phyloP scores from a whole-genome alignment of 1,140 invertebrate species.

The Delia radicum region DNA sequence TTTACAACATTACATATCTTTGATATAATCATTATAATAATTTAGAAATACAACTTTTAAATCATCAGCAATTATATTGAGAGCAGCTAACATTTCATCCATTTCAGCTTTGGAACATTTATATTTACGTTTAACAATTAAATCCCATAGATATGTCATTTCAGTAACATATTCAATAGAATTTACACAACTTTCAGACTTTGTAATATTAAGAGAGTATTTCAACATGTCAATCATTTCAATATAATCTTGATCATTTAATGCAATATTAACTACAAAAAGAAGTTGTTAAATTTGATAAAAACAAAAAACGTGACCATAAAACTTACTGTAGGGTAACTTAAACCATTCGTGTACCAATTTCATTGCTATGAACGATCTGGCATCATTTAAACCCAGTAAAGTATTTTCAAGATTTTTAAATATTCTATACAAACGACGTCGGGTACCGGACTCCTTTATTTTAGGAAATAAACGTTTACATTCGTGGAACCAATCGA shows the following conservation, averaged over 20 bases:
- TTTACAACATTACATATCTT: neutral
- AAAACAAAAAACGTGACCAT: neutral
- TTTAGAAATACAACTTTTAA: constrained; percentile 37
- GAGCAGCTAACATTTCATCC: constrained; percentile 2
- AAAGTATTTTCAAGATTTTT: constrained; percentile 30
- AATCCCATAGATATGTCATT: constrained; percentile 39
- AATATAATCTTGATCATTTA: constrained; percentile 31
- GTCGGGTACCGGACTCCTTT: constrained; percentile 6
- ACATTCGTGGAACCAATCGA: constrained; percentile 34
- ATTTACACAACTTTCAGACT: constrained; percentile 8
- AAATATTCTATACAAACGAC: constrained; percentile 30
- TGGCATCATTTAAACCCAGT: constrained; percentile 34
- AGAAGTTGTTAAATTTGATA: neutral
- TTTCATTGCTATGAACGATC: constrained; percentile 31
- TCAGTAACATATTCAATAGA: constrained; percentile 36
- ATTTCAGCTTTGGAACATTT: constrained; percentile 26
- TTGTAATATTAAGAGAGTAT: constrained; percentile 29
- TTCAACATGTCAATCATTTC: constrained; percentile 33
- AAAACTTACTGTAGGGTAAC: neutral
- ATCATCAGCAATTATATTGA: constrained; percentile 36
- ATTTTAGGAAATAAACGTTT: constrained; percentile 25
- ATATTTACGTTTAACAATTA: constrained; percentile 35
- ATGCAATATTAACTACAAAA: constrained; percentile 28
- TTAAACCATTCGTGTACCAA: constrained; percentile 33
- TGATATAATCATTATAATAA: constrained; percentile 46